Conservation (phyloP, 1,140 invertebrate species). For the Leptopilina boulardi region DNA sequence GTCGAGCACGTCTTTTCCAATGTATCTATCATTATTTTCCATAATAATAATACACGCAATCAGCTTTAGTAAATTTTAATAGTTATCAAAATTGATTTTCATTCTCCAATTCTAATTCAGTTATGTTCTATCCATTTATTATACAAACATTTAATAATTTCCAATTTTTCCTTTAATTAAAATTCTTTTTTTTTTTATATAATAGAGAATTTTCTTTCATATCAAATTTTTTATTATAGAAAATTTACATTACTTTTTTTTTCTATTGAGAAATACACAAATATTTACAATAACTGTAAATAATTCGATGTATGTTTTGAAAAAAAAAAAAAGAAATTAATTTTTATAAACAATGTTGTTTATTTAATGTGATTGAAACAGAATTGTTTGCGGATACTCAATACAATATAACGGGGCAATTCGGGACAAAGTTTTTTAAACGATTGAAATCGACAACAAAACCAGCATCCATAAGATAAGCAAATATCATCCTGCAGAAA, state of each 20-base stretch:
- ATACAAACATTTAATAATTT: no score
- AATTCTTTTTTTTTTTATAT: background rate
- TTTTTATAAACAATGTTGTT: background rate
- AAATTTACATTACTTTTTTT: no score
- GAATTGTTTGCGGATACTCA: background rate
- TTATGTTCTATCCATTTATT: background rate
- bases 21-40: constrained; percentile 11
- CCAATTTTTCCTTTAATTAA: no score
- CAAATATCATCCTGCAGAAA: background rate
- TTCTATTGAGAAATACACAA: no score
- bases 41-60: constrained; percentile 6
- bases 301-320: background rate
- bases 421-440: background rate
- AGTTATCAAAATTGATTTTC: background rate
- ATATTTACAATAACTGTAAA: no score
- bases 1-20: background rate
- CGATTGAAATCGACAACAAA: background rate
- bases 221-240: no score
- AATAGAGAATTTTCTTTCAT: no score
- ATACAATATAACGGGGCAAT: background rate
- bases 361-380: background rate
- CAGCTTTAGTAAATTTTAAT: background rate
- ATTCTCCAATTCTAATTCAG: background rate
- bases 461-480: constrained; percentile 9
- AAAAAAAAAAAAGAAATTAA: background rate